A percentile compares a stretch with the other conserved stretches of the same genome.
phyloP scores from a whole-genome alignment of 2,888 invertebrate genomes.

The Hipparchia semele region DNA sequence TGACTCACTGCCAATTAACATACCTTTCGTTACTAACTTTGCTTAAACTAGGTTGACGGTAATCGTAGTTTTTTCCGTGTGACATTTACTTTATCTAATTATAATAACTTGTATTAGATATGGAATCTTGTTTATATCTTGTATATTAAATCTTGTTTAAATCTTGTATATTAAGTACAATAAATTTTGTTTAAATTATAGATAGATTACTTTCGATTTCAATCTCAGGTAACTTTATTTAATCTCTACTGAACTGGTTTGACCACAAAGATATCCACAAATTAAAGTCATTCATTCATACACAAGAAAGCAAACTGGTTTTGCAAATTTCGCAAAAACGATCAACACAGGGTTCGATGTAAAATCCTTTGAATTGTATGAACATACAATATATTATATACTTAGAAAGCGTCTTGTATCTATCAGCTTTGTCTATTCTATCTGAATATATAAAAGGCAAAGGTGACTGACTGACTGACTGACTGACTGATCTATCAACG shows the following conservation, averaged over 20 bases:
- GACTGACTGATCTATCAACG: no score
- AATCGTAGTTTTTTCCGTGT: background rate
- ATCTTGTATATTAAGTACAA: no score
- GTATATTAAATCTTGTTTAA: no score
- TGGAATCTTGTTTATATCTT: no score
- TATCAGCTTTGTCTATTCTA: no score
- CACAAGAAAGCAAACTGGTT: constrained; percentile 1
- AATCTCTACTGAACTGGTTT: background rate
- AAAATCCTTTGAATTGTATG: background rate
- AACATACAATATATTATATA: no score
- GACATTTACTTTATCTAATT: no score
- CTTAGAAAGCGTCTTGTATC: no score
- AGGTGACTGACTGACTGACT: no score
- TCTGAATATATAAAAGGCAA: no score
- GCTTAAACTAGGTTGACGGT: background rate
- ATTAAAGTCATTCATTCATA: constrained; percentile 2
- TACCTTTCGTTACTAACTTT: background rate
- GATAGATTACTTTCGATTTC: background rate
- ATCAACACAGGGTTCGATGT: background rate
- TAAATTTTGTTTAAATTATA: no score
- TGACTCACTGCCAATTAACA: constrained; percentile 1
- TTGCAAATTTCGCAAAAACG: background rate
- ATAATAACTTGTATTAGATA: no score
- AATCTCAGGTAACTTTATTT: background rate
- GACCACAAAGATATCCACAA: background rate